Evolutionary conservation across 1,140 invertebrate species (phyloP).

Genomic region (Thalassaphorura encarpata): DNA sequence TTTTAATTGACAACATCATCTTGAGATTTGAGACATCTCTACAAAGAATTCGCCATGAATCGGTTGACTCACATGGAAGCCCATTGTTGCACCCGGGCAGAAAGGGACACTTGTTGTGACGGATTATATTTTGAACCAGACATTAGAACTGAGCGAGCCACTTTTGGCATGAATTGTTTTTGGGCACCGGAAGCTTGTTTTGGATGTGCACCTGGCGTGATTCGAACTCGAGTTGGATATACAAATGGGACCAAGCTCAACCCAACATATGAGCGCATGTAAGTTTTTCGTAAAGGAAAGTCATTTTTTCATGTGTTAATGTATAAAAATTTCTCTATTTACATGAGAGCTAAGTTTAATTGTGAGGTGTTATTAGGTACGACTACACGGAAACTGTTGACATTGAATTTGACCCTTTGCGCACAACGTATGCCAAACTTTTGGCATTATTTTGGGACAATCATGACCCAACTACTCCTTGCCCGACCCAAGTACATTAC

Average conservation of each 20-base stretch:
- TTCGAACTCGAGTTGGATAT: conserved; percentile 57
- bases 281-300: neutral
- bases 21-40: too few species aligned
- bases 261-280: conserved; percentile 24
- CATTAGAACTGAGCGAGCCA: conserved; percentile 49
- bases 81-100: neutral
- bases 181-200: conserved; percentile 91
- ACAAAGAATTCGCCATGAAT: too few species aligned
- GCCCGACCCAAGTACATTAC: conserved; percentile 59
- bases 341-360: too few species aligned
- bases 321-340: too few species aligned
- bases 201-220: conserved; percentile 70
- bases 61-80: neutral
- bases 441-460: conserved; percentile 82
- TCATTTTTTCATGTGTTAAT: too few species aligned
- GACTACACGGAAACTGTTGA: conserved; percentile 91
- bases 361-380: conserved; percentile 52
- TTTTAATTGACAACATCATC: too few species aligned
- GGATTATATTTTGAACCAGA: conserved; percentile 37
- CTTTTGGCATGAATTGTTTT: conserved; percentile 93
- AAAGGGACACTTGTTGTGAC: conserved; percentile 26
- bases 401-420: conserved; percentile 74
- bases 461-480: conserved; percentile 71
- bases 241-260: conserved; percentile 27
- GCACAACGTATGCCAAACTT: conserved; percentile 62